Conservation (phyloP, 2,113 vertebrate species). For the Harpagus bidentatus region DNA sequence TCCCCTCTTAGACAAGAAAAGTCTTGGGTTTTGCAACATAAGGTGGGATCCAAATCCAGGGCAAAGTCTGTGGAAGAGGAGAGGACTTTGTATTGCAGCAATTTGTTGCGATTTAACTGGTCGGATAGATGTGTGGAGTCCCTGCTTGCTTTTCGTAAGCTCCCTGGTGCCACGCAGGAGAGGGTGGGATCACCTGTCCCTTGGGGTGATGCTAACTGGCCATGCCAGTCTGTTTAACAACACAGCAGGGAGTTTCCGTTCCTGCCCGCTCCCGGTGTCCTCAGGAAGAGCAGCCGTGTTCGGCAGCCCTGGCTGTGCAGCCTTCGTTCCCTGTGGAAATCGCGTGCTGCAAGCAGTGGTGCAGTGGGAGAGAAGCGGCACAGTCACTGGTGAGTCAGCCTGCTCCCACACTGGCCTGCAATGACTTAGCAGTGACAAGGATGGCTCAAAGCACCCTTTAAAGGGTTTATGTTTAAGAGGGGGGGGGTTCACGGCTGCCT, state of each 20-base stretch:
- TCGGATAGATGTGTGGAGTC: rapidly evolving
- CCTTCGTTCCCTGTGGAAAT: background rate
- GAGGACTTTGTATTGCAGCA: rapidly evolving
- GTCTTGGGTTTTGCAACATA: background rate
- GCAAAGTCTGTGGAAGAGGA: background rate
- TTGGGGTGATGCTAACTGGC: background rate
- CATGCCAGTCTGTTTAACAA: rapidly evolving
- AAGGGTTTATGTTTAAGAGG: background rate
- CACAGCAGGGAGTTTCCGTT: background rate
- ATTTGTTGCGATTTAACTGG: background rate
- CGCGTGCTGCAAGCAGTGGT: rapidly evolving
- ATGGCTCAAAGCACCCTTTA: background rate
- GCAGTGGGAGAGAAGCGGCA: background rate
- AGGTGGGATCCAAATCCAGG: background rate
- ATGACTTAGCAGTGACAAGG: background rate
- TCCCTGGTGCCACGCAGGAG: background rate
- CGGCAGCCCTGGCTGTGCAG: background rate
- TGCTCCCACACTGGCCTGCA: background rate
- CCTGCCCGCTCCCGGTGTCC: background rate
- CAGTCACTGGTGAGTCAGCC: background rate
- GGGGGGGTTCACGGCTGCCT: background rate
- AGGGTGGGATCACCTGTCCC: background rate
- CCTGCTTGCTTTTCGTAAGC: background rate
- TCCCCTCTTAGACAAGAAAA: background rate
- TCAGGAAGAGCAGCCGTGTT: background rate